These are phyloP conservation scores for Drosophila borealis DNA, from an alignment of 2,888 invertebrate genomes.

Conservation along the genomic window DNA sequence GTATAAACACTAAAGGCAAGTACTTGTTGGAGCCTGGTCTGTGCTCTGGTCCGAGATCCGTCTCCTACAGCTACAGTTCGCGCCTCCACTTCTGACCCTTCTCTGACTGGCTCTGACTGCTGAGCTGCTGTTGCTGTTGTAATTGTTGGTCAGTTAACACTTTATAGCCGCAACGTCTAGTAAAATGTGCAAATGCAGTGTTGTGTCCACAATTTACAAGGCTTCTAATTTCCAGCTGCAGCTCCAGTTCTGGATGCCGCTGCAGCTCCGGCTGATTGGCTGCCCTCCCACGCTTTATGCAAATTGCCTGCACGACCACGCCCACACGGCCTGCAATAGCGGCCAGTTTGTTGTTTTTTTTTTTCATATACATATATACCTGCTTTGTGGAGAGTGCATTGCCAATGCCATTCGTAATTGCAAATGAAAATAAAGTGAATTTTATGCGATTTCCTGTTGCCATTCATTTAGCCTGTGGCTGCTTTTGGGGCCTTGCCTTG, in stretches of 20 bases:
- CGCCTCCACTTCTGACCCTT: conserved; percentile 8
- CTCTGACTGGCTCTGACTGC: conserved; percentile 1
- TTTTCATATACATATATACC: neutral
- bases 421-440: conserved; percentile 47
- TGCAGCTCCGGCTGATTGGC: conserved; percentile 24
- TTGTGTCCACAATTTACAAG: conserved; percentile 34
- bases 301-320: conserved; percentile 52
- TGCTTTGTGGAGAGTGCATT: conserved; percentile 21
- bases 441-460: conserved; percentile 59
- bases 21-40: conserved; percentile 1
- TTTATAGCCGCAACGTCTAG: conserved; percentile 30
- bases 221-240: conserved; percentile 12
- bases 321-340: conserved; percentile 38
- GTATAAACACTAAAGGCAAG: neutral
- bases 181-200: conserved; percentile 27
- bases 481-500: conserved; percentile 38
- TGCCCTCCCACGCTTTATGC: conserved; percentile 46
- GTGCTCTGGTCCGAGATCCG: neutral
- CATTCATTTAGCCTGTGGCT: conserved; percentile 26
- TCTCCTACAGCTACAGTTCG: neutral
- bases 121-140: conserved; percentile 3
- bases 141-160: conserved; percentile 37
- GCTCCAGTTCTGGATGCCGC: conserved; percentile 1
- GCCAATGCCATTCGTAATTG: conserved; percentile 61
- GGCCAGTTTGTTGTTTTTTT: conserved; percentile 9